Evolutionary conservation across 2,797 vertebrate genomes (phyloP).

Genomic region (Antennarius maculatus): DNA sequence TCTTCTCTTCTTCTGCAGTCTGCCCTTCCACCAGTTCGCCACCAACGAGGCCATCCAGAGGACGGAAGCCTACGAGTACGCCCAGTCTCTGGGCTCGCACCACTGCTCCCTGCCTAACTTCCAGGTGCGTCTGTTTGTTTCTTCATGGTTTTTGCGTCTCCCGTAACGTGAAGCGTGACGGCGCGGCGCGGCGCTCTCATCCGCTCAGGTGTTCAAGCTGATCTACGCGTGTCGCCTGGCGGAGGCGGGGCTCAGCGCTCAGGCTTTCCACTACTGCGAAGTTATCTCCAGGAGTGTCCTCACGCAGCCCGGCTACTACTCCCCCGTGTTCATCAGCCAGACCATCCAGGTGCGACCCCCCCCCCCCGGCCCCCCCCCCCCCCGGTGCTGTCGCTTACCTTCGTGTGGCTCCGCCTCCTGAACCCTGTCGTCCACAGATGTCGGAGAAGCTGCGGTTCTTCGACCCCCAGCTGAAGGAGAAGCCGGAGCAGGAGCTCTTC

Average conservation of each 20-base stretch:
- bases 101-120: constrained; percentile 89
- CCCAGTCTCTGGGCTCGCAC: constrained; percentile 91
- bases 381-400: background rate
- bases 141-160: background rate
- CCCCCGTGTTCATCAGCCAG: constrained; percentile 89
- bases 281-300: constrained; percentile 89
- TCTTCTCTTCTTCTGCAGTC: constrained; percentile 70
- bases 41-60: constrained; percentile 95
- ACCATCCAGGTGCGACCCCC: constrained; percentile 86
- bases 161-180: background rate
- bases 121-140: constrained; percentile 80
- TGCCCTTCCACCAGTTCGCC: constrained; percentile 90
- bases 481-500: constrained; percentile 91
- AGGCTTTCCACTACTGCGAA: constrained; percentile 98
- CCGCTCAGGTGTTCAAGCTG: constrained; percentile 92
- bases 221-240: constrained; percentile 95
- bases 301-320: constrained; percentile 83
- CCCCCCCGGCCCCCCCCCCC: background rate
- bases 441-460: constrained; percentile 92
- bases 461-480: constrained; percentile 95
- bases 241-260: constrained; percentile 91
- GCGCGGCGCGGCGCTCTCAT: background rate
- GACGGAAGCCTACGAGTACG: constrained; percentile 97
- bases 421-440: constrained; percentile 77
- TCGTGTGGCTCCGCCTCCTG: too few species aligned